These are phyloP conservation scores for Pelecanus crispus DNA, from an alignment of 2,113 vertebrate genomes.

Conservation along the genomic window DNA sequence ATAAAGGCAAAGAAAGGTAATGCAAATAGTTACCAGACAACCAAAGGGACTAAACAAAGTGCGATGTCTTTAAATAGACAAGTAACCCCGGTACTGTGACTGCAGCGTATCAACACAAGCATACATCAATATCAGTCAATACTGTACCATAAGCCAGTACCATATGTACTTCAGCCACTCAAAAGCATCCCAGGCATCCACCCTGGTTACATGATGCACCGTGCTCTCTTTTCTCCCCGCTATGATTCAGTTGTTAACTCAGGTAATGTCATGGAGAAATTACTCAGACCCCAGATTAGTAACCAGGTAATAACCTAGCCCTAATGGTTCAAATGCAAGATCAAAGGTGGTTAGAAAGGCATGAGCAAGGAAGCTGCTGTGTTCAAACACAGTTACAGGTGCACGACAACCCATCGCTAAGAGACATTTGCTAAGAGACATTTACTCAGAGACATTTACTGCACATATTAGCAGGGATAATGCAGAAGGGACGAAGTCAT, in stretches of 20 bases:
- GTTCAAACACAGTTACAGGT: not conserved
- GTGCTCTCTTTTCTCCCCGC: not conserved
- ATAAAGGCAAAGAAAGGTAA: slow-evolving; percentile 18
- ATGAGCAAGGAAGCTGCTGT: not conserved
- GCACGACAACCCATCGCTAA: not conserved
- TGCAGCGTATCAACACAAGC: not conserved
- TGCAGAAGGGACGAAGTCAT: not conserved
- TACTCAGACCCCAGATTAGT: not conserved
- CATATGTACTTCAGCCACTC: not conserved
- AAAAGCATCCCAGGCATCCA: fast-evolving
- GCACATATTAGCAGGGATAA: not conserved
- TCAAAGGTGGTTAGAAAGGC: not conserved
- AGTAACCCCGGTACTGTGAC: not conserved
- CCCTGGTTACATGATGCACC: not conserved
- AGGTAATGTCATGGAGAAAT: not conserved
- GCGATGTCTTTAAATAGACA: not conserved
- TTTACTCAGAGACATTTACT: not conserved
- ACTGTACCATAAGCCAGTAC: not conserved
- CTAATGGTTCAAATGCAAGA: not conserved
- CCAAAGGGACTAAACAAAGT: not conserved
- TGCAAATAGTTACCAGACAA: slow-evolving; percentile 25
- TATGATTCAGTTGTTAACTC: not conserved
- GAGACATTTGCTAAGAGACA: not conserved
- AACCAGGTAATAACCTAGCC: not conserved
- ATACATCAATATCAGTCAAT: not conserved